Evolutionary conservation across 2,797 vertebrate genomes (phyloP), one percentile per base, ranked within the genome.

Genomic region (Oophaga sylvatica): DNA sequence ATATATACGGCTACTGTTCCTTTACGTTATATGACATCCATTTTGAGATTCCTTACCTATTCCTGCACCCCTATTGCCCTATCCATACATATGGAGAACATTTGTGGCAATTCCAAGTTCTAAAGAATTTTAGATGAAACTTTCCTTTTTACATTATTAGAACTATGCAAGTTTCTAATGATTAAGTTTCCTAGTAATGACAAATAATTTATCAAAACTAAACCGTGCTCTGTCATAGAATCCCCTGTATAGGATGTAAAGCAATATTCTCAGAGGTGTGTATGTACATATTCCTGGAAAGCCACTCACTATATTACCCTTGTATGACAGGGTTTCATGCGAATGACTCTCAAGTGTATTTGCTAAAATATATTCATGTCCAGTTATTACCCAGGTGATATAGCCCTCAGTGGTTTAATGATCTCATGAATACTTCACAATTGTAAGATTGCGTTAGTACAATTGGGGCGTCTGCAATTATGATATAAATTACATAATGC

Each of bases 401-500:
- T 1, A 19, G 26, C 2, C 26, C 31, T 9, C 59, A 10, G 35
- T 35, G 19, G 29, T 80, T 62, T 62, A 22, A 22, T 20, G 31
- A 31, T 17, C 59, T 63, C 12, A 45, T 22, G 17, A 31, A 80
- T 80, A 45, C 60, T 15, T 56, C 35, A 7, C n/a, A n/a, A 7
- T 63, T 48, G 22, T n/a, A 80, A 15, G 6, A n/a, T 22, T 41
- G 22, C 63, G 29, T 15, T 41, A 80, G 19, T 22, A 65, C 20
- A 80, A n/a, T 22, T 22, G 17, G 6, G 19, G 5, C 17, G 13
- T 63, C n/a, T 75, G 53, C 29, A 56, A 73, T 59, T 57, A 35
- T 68, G 29, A 17, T 70, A 15, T 19, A 83, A 45, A 59, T 84
- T 45, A 59, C 35, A 71, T 84, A 84, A 76, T 83, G 56, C 29